Percentiles rank a stretch among this genome's conserved stretches.
Conservation (phyloP, 1,140 invertebrate species). For the Steinernema feltiae region DNA sequence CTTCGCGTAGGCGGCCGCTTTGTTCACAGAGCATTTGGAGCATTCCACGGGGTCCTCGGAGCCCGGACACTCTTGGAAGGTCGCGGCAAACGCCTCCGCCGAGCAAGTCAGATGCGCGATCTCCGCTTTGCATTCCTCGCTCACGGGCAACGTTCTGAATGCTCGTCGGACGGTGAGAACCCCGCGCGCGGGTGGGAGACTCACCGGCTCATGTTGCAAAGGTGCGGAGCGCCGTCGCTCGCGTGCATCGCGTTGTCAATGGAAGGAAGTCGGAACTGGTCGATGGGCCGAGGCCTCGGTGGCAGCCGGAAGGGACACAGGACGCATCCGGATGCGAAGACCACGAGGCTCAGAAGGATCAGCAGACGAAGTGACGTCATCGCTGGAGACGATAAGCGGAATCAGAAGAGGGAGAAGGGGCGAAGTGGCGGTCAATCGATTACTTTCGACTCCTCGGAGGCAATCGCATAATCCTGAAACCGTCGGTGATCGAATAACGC, state of each 20-base stretch:
- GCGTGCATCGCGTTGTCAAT: slow-evolving; percentile 12
- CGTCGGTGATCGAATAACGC: no score
- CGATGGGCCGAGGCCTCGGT: slow-evolving; percentile 30
- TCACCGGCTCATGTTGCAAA: slow-evolving; percentile 10
- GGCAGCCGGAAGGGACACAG: slow-evolving; percentile 29
- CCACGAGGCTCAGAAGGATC: neutral
- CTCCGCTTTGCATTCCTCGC: slow-evolving; percentile 35
- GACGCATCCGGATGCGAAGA: slow-evolving; percentile 16
- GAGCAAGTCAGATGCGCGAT: slow-evolving; percentile 45
- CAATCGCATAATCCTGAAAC: neutral
- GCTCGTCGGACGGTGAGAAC: no score
- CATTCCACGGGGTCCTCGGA: slow-evolving; percentile 34
- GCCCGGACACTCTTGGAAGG: slow-evolving; percentile 37
- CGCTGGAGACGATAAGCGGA: neutral
- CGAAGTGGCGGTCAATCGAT: neutral
- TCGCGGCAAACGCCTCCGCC: slow-evolving; percentile 29
- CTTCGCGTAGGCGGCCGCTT: slow-evolving; percentile 28
- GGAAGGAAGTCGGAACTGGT: slow-evolving; percentile 31
- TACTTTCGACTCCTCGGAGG: neutral
- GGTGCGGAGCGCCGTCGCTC: neutral
- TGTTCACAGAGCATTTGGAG: slow-evolving; percentile 40
- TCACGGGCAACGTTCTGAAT: slow-evolving; percentile 14
- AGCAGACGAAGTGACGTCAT: neutral
- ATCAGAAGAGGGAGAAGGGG: neutral
- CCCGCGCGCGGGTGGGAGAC: no score